Conservation (phyloP, 2,797 vertebrate genomes). For the Trachops cirrhosus region DNA sequence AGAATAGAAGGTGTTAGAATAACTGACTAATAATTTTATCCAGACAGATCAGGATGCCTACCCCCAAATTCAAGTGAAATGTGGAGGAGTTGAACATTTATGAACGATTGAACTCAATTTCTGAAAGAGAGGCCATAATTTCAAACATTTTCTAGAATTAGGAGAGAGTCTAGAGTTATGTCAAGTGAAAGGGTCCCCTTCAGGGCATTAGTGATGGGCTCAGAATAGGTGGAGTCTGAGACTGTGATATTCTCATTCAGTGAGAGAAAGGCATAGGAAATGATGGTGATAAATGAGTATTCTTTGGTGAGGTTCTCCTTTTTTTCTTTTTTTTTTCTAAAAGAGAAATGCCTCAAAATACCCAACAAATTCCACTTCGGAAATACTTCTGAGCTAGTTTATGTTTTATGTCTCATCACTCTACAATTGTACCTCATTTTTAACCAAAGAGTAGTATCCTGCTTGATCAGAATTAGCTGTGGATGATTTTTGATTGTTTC, state of each 20-base stretch:
- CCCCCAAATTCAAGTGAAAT: not conserved
- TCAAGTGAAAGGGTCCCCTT: not conserved
- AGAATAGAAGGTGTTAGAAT: not conserved
- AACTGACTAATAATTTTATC: not conserved
- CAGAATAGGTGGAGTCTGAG: not conserved
- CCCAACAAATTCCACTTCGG: not conserved
- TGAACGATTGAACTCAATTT: not conserved
- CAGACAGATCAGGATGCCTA: not conserved
- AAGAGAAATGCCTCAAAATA: not conserved
- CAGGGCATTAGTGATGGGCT: not conserved
- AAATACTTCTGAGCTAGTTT: not conserved
- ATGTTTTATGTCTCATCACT: not conserved
- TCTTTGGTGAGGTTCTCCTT: not conserved
- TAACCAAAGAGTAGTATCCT: not conserved
- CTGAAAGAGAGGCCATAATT: not conserved
- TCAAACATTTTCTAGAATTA: not conserved
- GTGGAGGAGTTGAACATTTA: not conserved
- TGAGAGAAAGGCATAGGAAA: not conserved
- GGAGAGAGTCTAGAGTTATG: not conserved
- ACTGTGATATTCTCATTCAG: not conserved
- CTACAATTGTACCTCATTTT: slow-evolving; percentile 27
- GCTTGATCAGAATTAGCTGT: not conserved
- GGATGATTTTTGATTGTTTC: slow-evolving; percentile 44
- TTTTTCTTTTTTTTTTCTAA: not conserved
- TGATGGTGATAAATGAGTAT: not conserved